phyloP scores from a whole-genome alignment of 2,888 invertebrate species.

The Endomychus coccineus region DNA sequence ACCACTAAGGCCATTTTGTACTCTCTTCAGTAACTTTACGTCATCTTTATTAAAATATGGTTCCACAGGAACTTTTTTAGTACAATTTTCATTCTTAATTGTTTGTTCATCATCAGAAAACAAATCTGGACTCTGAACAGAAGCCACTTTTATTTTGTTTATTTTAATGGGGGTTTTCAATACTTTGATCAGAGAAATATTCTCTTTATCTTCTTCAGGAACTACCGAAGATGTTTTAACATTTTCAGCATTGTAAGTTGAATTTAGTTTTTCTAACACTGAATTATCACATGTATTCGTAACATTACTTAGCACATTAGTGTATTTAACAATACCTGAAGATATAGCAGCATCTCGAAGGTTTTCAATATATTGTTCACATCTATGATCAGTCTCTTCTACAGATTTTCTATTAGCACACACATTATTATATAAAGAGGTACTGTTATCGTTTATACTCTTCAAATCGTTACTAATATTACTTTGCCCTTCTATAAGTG shows the following conservation, averaged over 20 bases:
- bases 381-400: too few relatives aligned
- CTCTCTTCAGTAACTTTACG: constrained; percentile 38
- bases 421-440: not conserved
- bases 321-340: not conserved
- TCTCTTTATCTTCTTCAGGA: constrained; percentile 11
- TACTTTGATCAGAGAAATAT: constrained; percentile 1
- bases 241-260: too few relatives aligned
- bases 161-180: constrained; percentile 29
- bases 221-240: too few relatives aligned
- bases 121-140: constrained; percentile 50
- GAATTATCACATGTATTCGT: constrained; percentile 11
- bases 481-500: not conserved
- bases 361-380: too few relatives aligned
- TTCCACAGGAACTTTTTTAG: constrained; percentile 23
- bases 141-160: constrained; percentile 26
- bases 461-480: not conserved
- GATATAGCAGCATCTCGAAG: too few relatives aligned
- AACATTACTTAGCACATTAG: constrained; percentile 9
- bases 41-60: constrained; percentile 37
- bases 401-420: not conserved
- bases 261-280: too few relatives aligned
- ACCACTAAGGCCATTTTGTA: constrained; percentile 58
- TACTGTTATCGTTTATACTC: not conserved
- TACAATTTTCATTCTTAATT: constrained; percentile 3
- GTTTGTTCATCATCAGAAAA: constrained; percentile 54